Percentiles rank a stretch among this genome's conserved stretches.
Conservation (phyloP, 2,797 vertebrate species). For the Darevskia nairensis region DNA sequence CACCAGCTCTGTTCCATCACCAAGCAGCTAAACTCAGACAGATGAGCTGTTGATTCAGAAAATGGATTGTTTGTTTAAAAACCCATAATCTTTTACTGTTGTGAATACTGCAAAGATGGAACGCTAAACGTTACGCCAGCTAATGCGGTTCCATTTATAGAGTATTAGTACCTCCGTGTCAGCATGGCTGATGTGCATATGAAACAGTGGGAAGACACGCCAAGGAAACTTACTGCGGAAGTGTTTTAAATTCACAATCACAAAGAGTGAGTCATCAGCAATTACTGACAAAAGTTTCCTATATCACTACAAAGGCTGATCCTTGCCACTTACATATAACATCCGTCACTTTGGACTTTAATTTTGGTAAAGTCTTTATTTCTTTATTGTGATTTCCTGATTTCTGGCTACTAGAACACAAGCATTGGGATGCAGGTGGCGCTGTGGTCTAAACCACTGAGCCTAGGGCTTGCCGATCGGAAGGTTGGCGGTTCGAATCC, state of each 20-base stretch:
- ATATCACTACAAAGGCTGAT: not conserved
- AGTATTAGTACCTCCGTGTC: not conserved
- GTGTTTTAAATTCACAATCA: not conserved
- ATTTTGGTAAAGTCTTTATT: not conserved
- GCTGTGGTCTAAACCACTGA: too few species aligned
- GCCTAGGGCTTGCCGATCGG: too few species aligned
- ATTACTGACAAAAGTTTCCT: not conserved
- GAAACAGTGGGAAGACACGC: not conserved
- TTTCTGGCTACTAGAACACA: not conserved
- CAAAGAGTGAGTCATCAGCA: not conserved
- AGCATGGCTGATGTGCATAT: constrained; percentile 10
- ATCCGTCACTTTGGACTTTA: too few species aligned
- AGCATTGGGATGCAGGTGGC: too few species aligned
- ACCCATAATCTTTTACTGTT: constrained; percentile 16
- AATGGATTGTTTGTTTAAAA: constrained; percentile 33
- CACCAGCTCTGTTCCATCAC: not conserved
- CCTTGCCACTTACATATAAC: not conserved
- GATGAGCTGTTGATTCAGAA: constrained; percentile 15
- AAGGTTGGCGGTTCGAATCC: too few species aligned
- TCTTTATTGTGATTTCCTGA: not conserved
- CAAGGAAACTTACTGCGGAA: not conserved
- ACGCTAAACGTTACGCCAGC: constrained; percentile 1
- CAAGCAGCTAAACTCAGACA: constrained; percentile 9
- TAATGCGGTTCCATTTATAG: constrained; percentile 24
- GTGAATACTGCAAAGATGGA: not conserved